Evolutionary conservation across 2,797 vertebrate species (phyloP).

Genomic region (Otus scops): DNA sequence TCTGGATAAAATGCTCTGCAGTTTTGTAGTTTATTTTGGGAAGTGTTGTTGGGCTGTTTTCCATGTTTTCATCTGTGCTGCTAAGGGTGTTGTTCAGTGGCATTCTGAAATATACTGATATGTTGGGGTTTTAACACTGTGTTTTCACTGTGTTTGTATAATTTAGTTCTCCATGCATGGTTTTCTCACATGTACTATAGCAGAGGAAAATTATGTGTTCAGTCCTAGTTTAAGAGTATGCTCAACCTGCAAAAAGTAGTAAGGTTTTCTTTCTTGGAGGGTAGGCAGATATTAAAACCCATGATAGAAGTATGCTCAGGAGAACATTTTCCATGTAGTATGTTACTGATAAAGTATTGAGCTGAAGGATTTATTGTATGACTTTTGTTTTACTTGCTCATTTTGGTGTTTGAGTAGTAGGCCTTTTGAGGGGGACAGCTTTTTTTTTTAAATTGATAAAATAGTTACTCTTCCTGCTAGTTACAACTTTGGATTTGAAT

Average conservation of each 20-base stretch:
- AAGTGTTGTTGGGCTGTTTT: not conserved
- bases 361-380: not conserved
- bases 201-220: not conserved
- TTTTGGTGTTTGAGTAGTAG: not conserved
- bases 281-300: not conserved
- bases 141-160: not conserved
- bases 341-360: not conserved
- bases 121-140: not conserved
- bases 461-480: not conserved
- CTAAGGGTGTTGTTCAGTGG: not conserved
- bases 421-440: not conserved
- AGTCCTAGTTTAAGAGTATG: not conserved
- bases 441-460: not conserved
- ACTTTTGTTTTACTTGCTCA: not conserved
- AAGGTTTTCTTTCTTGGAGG: not conserved
- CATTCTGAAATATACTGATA: not conserved
- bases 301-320: not conserved
- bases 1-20: not conserved
- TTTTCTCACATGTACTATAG: not conserved
- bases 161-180: not conserved
- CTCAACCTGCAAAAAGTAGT: not conserved
- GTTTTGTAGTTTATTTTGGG: not conserved
- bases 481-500: not conserved
- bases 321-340: not conserved
- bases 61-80: not conserved